These are phyloP conservation scores for Eriosoma lanigerum DNA, from an alignment of 1,140 invertebrate species.

Conservation along the genomic window DNA sequence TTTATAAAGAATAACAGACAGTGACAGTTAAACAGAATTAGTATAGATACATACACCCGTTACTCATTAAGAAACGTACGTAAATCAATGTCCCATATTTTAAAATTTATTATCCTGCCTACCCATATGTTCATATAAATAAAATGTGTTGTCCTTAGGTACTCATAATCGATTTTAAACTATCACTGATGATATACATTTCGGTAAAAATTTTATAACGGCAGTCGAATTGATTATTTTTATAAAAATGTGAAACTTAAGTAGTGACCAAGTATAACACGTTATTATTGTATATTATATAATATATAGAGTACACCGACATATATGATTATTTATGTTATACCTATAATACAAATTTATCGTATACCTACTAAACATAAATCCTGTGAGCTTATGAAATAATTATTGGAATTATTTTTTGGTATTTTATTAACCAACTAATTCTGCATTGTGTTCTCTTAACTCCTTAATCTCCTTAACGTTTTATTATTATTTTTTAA, in stretches of 20 bases:
- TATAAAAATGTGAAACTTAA: too few relatives aligned
- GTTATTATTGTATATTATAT: too few relatives aligned
- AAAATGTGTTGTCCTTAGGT: background rate
- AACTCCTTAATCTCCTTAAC: conserved; percentile 6
- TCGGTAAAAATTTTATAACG: background rate
- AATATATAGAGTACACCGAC: too few relatives aligned
- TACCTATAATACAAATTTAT: background rate
- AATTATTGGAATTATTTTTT: background rate
- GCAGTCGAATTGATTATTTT: too few relatives aligned
- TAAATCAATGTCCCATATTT: background rate
- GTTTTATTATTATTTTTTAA: too few relatives aligned
- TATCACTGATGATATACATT: background rate
- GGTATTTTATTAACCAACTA: background rate
- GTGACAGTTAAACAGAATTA: background rate
- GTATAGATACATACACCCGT: background rate
- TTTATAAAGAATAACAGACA: background rate
- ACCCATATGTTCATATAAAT: background rate
- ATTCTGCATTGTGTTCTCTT: background rate
- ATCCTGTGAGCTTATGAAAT: background rate
- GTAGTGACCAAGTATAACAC: too few relatives aligned
- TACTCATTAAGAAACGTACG: conserved; percentile 5
- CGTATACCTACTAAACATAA: background rate
- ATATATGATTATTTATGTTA: background rate
- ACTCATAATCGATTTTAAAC: background rate
- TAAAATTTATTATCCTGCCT: too few relatives aligned